A percentile compares a stretch with the other conserved stretches of the same genome.
Conservation (phyloP, 2,888 invertebrate genomes). For the Meta bourneti region DNA sequence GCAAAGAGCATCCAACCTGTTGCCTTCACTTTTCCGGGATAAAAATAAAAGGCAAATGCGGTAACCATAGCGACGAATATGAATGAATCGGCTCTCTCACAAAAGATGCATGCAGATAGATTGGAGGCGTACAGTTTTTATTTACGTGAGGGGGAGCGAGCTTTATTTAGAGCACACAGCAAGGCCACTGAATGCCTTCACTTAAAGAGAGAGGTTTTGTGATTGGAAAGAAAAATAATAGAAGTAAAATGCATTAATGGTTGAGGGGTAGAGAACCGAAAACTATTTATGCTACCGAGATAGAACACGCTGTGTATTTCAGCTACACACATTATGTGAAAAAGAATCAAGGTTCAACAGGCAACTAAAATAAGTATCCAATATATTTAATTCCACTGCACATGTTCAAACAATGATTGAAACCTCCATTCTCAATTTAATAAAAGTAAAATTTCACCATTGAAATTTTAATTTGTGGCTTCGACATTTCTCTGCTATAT, state of each 20-base stretch:
- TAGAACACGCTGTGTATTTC: too few species aligned
- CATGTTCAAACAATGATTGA: too few species aligned
- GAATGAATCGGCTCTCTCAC: constrained; percentile 56
- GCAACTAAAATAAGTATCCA: too few species aligned
- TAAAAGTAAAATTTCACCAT: too few species aligned
- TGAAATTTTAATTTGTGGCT: too few species aligned
- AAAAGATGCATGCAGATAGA: constrained; percentile 50
- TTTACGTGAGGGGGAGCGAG: constrained; percentile 11
- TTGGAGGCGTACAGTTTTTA: constrained; percentile 28
- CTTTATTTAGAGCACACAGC: constrained; percentile 12
- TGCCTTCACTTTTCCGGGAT: constrained; percentile 19
- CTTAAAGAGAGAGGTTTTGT: background rate
- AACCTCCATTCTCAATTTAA: too few species aligned
- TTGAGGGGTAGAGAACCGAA: background rate
- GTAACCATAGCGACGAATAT: constrained; percentile 52
- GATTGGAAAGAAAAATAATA: too few species aligned
- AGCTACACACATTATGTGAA: too few species aligned
- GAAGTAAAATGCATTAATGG: background rate
- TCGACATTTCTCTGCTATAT: too few species aligned
- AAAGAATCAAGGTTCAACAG: too few species aligned
- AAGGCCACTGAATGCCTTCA: background rate
- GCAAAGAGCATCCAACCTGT: constrained; percentile 53
- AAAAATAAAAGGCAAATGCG: constrained; percentile 26
- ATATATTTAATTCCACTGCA: too few species aligned
- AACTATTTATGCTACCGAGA: too few species aligned